These are phyloP conservation scores for Archaeoteleia sp. DNA, from an alignment of 2,888 invertebrate species.

Conservation along the genomic window DNA sequence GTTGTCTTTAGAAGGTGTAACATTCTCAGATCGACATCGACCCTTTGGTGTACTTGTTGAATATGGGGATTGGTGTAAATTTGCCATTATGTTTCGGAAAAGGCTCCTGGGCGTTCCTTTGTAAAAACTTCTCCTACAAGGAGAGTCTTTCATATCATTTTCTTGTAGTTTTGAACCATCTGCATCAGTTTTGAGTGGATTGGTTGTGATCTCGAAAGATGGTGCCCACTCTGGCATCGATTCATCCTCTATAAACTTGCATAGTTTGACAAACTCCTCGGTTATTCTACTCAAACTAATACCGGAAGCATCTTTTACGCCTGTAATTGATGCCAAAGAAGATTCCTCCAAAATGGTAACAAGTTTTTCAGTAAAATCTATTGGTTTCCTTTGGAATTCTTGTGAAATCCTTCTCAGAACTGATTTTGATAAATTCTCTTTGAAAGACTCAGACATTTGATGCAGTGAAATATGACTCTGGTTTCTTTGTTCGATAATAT, in stretches of 20 bases:
- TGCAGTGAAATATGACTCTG: too few species aligned
- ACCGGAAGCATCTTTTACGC: conserved; percentile 50
- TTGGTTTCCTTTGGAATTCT: conserved; percentile 60
- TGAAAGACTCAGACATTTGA: conserved; percentile 16
- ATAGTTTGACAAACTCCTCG: conserved; percentile 65
- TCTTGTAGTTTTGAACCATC: neutral
- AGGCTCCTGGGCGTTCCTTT: conserved; percentile 7
- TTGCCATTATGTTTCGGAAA: conserved; percentile 13
- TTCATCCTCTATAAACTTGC: conserved; percentile 69
- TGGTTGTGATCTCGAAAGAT: conserved; percentile 44
- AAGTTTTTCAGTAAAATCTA: conserved; percentile 64
- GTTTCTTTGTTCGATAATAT: too few species aligned
- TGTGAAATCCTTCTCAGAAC: conserved; percentile 61
- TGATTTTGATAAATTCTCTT: conserved; percentile 21
- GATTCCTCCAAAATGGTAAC: conserved; percentile 69
- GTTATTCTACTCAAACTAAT: conserved; percentile 63
- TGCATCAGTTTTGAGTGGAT: conserved; percentile 2
- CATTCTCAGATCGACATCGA: neutral
- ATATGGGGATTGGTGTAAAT: neutral
- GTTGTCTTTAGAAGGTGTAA: conserved; percentile 17
- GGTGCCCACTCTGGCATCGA: conserved; percentile 64
- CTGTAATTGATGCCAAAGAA: conserved; percentile 47
- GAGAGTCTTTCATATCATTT: neutral
- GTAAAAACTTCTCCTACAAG: too few species aligned
- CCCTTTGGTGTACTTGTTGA: too few species aligned